Base-by-base conservation (phyloP, 92 coral and sea anemone genomes). In the Desmophyllum pertusum region DNA sequence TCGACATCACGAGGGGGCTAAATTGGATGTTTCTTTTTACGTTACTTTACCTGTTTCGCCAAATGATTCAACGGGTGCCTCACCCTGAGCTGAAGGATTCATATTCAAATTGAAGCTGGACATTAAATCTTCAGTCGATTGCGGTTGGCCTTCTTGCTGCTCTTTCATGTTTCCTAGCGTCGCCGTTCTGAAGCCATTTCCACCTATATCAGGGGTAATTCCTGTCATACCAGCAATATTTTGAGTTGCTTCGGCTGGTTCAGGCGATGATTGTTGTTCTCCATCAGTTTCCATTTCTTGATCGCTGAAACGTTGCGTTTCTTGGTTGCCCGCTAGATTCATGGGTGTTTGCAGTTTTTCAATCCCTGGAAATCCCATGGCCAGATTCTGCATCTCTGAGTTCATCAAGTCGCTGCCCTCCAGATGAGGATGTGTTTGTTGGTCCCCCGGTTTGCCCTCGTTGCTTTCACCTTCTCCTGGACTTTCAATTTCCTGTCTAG, bases 401-500 rank as follows among this genome's bases (percentile, higher is more conserved):
- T 35, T 57, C 25, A 82, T 27, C 45, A 82, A 45, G 57, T 82
- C 86, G 21, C 70, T 17, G 15, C 86, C 86, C 39, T 82, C 86
- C 5, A 82, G 79, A n/a, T 82, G 86, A 31, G 86, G 86, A 72
- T 61, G 70, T 71, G 86, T 82, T 82, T 39, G 50, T 8, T 79
- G 86, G 11, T 84, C 83, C 35, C 73, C 87, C 25, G 75, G 37
- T 67, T 80, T 59, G 10, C 46, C 53, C 23, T 68, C 65, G 27
- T 33, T n/a, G 10, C 48, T 27, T 21, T 85, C 75, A 19, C 57
- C 80, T 3, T 64, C 83, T n/a, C 10, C 67, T 13, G 98, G 95
- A 73, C 84, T 85, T 73, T 70, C 91, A 19, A 94, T 94, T 52
- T 92, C 88, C 48, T 94, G 98, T 23, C 98, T 88, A 15, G 89